Evolutionary conservation across 2,113 vertebrate species (phyloP).

Genomic region (Anarhynchus alexandrinus): DNA sequence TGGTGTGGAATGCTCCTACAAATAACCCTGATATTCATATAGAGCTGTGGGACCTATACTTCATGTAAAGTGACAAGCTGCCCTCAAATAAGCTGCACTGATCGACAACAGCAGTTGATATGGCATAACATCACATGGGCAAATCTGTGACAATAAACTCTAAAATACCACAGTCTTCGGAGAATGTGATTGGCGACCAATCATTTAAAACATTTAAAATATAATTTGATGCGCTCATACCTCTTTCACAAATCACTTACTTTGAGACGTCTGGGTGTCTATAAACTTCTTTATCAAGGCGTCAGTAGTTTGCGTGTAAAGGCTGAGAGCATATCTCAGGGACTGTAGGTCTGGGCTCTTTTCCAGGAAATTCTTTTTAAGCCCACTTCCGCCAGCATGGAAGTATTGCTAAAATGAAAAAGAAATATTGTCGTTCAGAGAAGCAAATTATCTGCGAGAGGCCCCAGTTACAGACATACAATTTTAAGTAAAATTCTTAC

Average conservation of each 20-base stretch:
- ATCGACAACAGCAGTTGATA: neutral
- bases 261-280: constrained; percentile 92
- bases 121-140: neutral
- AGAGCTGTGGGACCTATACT: neutral
- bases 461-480: neutral
- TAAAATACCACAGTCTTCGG: neutral
- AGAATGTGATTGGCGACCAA: neutral
- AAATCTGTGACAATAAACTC: neutral
- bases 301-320: constrained; percentile 97
- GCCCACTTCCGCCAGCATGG: constrained; percentile 95
- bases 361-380: constrained; percentile 97
- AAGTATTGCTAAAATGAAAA: constrained; percentile 90
- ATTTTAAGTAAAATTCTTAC: neutral
- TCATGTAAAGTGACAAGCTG: neutral
- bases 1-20: neutral
- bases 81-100: neutral
- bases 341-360: constrained; percentile 95
- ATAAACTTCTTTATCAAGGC: constrained; percentile 98
- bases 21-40: neutral
- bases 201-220: neutral
- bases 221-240: neutral
- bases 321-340: constrained; percentile 93
- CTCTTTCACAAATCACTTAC: constrained; percentile 74
- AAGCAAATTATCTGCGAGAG: neutral
- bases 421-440: neutral